Base-by-base conservation (phyloP, 2,113 vertebrate genomes). In the Sterrhoptilus dennistouni region DNA sequence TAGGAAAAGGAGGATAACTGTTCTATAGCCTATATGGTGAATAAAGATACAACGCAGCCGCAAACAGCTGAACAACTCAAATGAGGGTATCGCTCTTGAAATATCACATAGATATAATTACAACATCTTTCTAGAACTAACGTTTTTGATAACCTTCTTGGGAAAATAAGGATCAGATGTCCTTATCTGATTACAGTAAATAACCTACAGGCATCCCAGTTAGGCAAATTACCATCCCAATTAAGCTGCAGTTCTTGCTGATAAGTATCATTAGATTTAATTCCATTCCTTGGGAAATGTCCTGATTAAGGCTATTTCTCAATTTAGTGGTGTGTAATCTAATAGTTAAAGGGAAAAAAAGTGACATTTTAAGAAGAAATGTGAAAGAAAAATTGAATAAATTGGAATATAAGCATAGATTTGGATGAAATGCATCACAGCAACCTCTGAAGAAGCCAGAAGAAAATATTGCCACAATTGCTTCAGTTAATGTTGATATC, bases 211-310 rank as follows among this genome's bases (percentile, higher is more conserved):
- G 93, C 91, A 96, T 95, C 71, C 75, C 86, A 82, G 94, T 96
- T 96, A 96, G 96, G 83, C 22, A 11, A 97, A 95, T 97, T 94
- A 87, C 90, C 88, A 91, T 92, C 66, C 93, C 93, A 96, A 96
- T 97, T 97, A 97, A 96, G 83, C 64, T 88, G 77, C 83, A 92
- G n/a, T 91, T 97, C 94, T 96, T 91, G 71, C 60, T 93, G 94
- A 83, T 96, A 95, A 96, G 90, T 97, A 92, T 92, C 90, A 94
- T 97, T 95, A 95, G n/a, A 68, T 93, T 97, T 96, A 96, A 97
- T 94, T 95, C 93, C 72, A 79, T 92, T 97, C 88, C 94, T 83
- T 93, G 74, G 70, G 83, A 97, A 96, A 96, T 92, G 61, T 87
- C 71, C 64, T 66, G 69, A 94, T 97, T 95, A 94, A 89, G 93